Conservation (phyloP, 2,797 vertebrate species). For the Champsocephalus gunnari region DNA sequence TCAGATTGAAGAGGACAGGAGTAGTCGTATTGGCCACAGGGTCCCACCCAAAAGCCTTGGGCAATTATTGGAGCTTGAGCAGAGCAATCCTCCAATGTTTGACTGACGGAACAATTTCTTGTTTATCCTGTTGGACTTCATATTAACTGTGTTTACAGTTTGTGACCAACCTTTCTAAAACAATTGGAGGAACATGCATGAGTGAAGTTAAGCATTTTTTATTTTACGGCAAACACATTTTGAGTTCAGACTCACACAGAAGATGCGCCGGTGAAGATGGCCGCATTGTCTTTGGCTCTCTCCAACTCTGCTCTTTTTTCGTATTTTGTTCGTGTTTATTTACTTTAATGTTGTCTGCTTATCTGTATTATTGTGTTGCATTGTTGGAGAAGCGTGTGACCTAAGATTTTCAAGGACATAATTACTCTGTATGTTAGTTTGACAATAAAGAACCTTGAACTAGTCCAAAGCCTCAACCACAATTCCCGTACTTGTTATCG, state of each 20-base stretch:
- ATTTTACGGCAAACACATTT: neutral
- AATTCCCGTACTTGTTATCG: neutral
- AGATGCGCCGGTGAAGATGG: too few species aligned
- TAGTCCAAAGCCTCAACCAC: neutral
- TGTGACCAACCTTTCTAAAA: conserved; percentile 23
- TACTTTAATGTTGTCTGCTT: too few species aligned
- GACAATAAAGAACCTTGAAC: too few species aligned
- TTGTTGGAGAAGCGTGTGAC: too few species aligned
- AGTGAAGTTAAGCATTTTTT: neutral
- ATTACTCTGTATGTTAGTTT: too few species aligned
- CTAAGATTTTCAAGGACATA: too few species aligned
- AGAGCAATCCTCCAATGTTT: conserved; percentile 49
- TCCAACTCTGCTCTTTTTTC: too few species aligned
- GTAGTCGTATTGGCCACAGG: conserved; percentile 35
- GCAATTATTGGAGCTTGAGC: conserved; percentile 32
- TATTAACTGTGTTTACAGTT: conserved; percentile 63
- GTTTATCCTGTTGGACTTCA: conserved; percentile 74
- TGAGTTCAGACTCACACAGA: neutral
- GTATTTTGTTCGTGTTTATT: too few species aligned
- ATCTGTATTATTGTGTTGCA: too few species aligned
- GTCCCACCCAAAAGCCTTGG: conserved; percentile 63
- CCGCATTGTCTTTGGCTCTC: too few species aligned
- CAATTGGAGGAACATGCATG: neutral
- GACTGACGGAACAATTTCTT: conserved; percentile 61
- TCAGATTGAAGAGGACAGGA: conserved; percentile 40